These are phyloP conservation scores for Tetragonisca angustula DNA, from an alignment of 2,888 invertebrate species.

Conservation along the genomic window DNA sequence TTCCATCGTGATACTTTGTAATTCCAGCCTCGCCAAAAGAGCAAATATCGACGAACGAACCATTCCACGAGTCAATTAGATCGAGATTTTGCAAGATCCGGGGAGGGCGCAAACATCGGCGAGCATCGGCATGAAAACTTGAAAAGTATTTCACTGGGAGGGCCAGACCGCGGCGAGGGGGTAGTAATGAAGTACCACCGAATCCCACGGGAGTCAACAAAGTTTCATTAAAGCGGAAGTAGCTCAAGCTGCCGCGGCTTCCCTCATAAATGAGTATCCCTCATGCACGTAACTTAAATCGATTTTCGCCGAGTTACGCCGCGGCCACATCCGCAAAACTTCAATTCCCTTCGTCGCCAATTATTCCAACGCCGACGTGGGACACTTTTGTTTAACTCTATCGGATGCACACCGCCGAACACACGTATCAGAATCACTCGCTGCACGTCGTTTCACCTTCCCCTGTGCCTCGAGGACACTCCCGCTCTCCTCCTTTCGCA, in stretches of 20 bases:
- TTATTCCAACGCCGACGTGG: slow-evolving; percentile 44
- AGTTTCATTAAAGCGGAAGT: slow-evolving; percentile 70
- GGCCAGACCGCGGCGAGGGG: slow-evolving; percentile 22
- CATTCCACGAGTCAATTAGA: slow-evolving; percentile 51
- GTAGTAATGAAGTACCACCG: slow-evolving; percentile 65
- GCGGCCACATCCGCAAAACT: slow-evolving; percentile 43
- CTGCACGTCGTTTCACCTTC: background rate
- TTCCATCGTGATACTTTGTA: background rate
- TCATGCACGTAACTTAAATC: slow-evolving; percentile 65
- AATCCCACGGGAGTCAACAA: slow-evolving; percentile 66
- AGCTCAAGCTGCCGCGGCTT: slow-evolving; percentile 43
- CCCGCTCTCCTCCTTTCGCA: background rate
- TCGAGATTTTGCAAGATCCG: slow-evolving; percentile 31
- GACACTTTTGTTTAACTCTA: slow-evolving; percentile 49
- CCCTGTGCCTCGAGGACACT: no score
- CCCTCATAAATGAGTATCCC: slow-evolving; percentile 61
- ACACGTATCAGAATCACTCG: slow-evolving; percentile 6
- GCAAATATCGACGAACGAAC: slow-evolving; percentile 13
- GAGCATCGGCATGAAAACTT: slow-evolving; percentile 49
- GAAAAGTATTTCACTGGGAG: slow-evolving; percentile 59
- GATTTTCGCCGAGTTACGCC: slow-evolving; percentile 57
- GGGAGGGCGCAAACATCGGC: slow-evolving; percentile 34
- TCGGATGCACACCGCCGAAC: background rate
- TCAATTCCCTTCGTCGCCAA: slow-evolving; percentile 61
- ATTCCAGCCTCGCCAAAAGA: background rate